Conservation (phyloP, 2,888 invertebrate species). For the Clusia tigrina region DNA sequence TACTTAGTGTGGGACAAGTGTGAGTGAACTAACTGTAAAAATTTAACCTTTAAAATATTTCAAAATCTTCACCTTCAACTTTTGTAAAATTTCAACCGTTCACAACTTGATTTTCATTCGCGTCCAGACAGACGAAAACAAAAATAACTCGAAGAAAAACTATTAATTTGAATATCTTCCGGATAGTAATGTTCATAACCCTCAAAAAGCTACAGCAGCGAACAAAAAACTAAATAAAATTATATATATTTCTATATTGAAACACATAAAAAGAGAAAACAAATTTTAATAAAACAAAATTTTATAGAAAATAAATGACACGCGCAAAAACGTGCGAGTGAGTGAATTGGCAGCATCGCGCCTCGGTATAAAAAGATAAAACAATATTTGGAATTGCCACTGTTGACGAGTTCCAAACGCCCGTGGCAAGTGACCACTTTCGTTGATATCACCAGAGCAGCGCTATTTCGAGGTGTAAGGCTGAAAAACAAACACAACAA, state of each 20-base stretch:
- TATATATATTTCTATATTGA: background rate
- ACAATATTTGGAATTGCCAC: background rate
- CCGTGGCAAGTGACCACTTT: background rate
- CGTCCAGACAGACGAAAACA: too few species aligned
- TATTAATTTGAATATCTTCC: background rate
- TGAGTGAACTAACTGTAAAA: too few species aligned
- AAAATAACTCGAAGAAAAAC: background rate
- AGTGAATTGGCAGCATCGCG: background rate
- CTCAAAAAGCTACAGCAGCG: background rate
- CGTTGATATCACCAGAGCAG: background rate
- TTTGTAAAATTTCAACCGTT: too few species aligned
- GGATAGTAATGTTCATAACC: background rate
- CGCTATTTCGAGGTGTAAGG: background rate
- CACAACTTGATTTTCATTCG: too few species aligned
- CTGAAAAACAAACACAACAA: too few species aligned
- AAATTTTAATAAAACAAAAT: conserved; percentile 5
- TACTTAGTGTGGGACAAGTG: too few species aligned
- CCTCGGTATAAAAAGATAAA: too few species aligned
- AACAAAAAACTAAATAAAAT: background rate
- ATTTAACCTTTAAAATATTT: too few species aligned
- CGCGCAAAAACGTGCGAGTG: conserved; percentile 17
- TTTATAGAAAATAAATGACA: conserved; percentile 19
- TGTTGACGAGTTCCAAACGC: background rate
- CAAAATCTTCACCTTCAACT: too few species aligned
- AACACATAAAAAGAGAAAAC: background rate